Evolutionary conservation across 2,888 invertebrate species (phyloP), one percentile per base, ranked within the genome.

Genomic region (Volucella inanis): DNA sequence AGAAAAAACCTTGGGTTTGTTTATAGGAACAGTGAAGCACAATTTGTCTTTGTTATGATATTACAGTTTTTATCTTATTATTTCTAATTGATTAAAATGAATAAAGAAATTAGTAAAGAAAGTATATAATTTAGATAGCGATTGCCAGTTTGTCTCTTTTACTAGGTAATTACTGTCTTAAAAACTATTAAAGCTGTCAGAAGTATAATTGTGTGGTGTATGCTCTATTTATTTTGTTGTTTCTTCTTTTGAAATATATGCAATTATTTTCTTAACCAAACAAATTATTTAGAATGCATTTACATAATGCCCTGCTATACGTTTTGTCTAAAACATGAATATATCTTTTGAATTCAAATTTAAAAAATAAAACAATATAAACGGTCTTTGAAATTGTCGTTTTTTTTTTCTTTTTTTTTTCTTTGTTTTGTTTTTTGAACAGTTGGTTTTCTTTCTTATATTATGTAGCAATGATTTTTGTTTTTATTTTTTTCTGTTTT

Each of bases 281-380:
- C n/a, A 52, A 59, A 39, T 39, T 41, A 65, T 59, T 55, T 72
- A 54, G 45, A 77, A 62, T 55, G 78, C 64, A 78, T 83, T 77
- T 14, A 72, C 8, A 15, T 50, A 77, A 67, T 83, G 83, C 78
- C 55, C 77, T 59, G 52, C 15, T 31, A 76, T 54, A 54, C 54
- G 67, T 72, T 31, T 78, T 72, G 55, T 45, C 65, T 54, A 70
- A 65, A 72, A 72, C 15, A 79, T 41, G 47, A 39, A 9, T 67
- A 50, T 49, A 65, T 67, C 47, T 57, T 14, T 64, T 67, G 39
- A 79, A 78, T 54, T 68, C 68, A 77, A 52, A 68, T 80, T 50
- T 15, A 68, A 61, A 45, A 22, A 68, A 31, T 62, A 70, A 45
- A 38, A 75, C 72, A 76, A 31, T 71, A 61, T 78, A 64, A 70